These are phyloP conservation scores for Synchiropus splendidus DNA, from an alignment of 2,113 vertebrate genomes.

Conservation along the genomic window DNA sequence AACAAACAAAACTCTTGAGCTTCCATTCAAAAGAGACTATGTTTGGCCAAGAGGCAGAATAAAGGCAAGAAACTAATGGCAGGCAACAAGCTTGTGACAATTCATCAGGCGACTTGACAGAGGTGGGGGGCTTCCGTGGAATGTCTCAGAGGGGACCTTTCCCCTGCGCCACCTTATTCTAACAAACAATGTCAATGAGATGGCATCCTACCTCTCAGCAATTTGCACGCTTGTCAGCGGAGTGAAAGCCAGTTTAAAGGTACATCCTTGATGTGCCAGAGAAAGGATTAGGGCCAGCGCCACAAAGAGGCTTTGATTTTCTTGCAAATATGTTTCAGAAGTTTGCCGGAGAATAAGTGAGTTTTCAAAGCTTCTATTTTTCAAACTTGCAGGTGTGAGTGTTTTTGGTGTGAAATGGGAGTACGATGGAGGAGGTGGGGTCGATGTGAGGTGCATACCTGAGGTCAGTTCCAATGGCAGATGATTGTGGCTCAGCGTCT, in stretches of 20 bases:
- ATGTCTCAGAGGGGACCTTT: slow-evolving; percentile 63
- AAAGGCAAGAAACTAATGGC: slow-evolving; percentile 64
- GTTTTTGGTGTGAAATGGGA: no score
- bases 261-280: slow-evolving; percentile 74
- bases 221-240: slow-evolving; percentile 74
- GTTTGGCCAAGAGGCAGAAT: slow-evolving; percentile 59
- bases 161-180: slow-evolving; percentile 66
- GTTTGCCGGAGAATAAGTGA: slow-evolving; percentile 62
- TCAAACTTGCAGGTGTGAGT: slow-evolving; percentile 15
- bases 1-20: slow-evolving; percentile 34
- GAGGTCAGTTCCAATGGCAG: no score
- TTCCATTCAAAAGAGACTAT: slow-evolving; percentile 63
- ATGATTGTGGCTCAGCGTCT: no score
- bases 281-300: slow-evolving; percentile 68
- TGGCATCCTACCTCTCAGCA: slow-evolving; percentile 72
- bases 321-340: slow-evolving; percentile 68
- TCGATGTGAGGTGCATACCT: no score
- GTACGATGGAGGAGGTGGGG: no score
- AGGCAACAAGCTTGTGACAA: slow-evolving; percentile 74
- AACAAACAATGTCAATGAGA: slow-evolving; percentile 72
- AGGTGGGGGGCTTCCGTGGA: slow-evolving; percentile 56
- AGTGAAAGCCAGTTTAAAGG: slow-evolving; percentile 75
- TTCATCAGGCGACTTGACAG: slow-evolving; percentile 63
- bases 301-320: slow-evolving; percentile 75
- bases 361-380: slow-evolving; percentile 66